phyloP scores from a whole-genome alignment of 2,888 invertebrate genomes.

The Phyllotreta striolata region DNA sequence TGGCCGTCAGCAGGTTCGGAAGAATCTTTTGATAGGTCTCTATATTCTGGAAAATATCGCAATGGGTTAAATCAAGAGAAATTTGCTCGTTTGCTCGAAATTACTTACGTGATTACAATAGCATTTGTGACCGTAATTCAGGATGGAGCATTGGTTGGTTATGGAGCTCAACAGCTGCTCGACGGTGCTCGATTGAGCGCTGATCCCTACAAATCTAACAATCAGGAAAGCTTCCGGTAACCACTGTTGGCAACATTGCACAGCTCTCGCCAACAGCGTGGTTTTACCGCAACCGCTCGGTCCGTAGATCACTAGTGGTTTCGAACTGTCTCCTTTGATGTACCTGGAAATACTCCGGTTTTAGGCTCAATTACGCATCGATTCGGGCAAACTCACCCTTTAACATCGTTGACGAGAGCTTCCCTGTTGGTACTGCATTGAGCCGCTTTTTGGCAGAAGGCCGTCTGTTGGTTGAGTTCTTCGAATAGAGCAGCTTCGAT shows the following conservation, averaged over 20 bases:
- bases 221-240: constrained; percentile 67
- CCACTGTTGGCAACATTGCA: constrained; percentile 71
- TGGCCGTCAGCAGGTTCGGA: constrained; percentile 64
- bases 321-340: constrained; percentile 67
- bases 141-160: constrained; percentile 76
- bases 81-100: background rate
- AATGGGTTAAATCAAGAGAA: constrained; percentile 1
- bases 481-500: constrained; percentile 71
- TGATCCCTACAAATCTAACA: constrained; percentile 71
- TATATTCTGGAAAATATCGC: constrained; percentile 68
- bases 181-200: constrained; percentile 71
- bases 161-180: constrained; percentile 78
- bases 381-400: constrained; percentile 65
- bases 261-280: constrained; percentile 77
- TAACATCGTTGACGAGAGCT: constrained; percentile 71
- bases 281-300: constrained; percentile 87
- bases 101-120: constrained; percentile 68
- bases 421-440: constrained; percentile 76
- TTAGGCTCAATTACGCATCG: background rate
- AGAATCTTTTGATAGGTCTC: constrained; percentile 73
- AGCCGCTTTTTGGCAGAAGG: constrained; percentile 75
- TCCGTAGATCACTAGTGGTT: constrained; percentile 78
- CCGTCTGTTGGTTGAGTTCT: constrained; percentile 76
- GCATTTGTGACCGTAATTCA: constrained; percentile 72
- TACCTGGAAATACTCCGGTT: constrained; percentile 64